Conservation (phyloP, 2,113 vertebrate species). For the Melanostigma gelatinosum region DNA sequence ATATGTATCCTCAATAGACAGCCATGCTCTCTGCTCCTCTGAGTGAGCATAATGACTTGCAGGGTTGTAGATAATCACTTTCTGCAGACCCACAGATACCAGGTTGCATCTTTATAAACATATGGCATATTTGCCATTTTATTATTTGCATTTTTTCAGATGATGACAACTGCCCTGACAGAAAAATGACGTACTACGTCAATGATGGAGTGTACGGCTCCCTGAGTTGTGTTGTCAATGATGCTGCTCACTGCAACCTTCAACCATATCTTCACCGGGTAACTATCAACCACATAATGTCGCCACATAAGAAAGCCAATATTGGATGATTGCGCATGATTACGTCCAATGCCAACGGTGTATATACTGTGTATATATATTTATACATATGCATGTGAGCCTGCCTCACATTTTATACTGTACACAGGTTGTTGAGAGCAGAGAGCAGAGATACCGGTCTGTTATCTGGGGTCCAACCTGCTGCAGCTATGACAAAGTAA, state of each 20-base stretch:
- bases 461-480: slow-evolving; percentile 8
- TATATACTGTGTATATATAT: background rate
- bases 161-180: slow-evolving; percentile 30
- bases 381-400: too few species aligned
- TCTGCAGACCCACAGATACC: background rate
- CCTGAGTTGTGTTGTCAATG: background rate
- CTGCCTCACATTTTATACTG: too few species aligned
- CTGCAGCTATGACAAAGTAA: background rate
- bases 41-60: background rate
- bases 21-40: background rate
- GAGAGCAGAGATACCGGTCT: background rate
- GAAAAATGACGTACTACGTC: slow-evolving; percentile 46
- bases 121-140: background rate
- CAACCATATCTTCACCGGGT: slow-evolving; percentile 33
- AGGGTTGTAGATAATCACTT: background rate
- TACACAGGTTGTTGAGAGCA: background rate
- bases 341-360: background rate
- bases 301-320: background rate
- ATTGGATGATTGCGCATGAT: background rate
- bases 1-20: background rate
- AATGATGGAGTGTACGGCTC: slow-evolving; percentile 50
- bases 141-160: slow-evolving; percentile 13
- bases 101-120: background rate
- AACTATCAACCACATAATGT: background rate
- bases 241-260: background rate